Conservation (phyloP, 2,797 vertebrate genomes). For the Helicolenus hilgendorfi region DNA sequence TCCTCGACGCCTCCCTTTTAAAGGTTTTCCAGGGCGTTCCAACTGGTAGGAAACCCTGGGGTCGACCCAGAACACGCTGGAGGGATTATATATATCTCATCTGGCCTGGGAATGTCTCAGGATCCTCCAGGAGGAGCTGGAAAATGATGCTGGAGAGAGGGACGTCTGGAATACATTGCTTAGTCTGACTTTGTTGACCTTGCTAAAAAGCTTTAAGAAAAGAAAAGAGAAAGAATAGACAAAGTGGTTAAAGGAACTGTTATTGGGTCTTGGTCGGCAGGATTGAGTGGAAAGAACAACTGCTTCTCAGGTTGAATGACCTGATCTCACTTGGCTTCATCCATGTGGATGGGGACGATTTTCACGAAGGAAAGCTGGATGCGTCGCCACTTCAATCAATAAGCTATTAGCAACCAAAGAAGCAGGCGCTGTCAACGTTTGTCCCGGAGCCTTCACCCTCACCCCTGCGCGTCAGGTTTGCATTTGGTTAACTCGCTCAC, state of each 20-base stretch:
- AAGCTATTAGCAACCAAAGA: constrained; percentile 89
- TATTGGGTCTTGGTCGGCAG: constrained; percentile 58
- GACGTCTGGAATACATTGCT: not conserved
- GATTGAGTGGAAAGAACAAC: constrained; percentile 80
- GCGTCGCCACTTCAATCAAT: constrained; percentile 81
- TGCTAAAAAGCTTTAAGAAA: not conserved
- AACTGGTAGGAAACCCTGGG: too few species aligned
- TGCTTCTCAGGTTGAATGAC: constrained; percentile 59
- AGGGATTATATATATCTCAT: too few species aligned
- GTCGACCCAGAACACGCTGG: too few species aligned
- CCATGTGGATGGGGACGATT: constrained; percentile 37
- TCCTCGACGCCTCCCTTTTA: too few species aligned
- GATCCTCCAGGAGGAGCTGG: too few species aligned
- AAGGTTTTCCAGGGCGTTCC: too few species aligned
- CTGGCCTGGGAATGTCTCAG: too few species aligned
- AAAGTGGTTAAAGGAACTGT: constrained; percentile 24
- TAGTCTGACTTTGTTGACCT: not conserved
- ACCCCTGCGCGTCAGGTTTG: constrained; percentile 54
- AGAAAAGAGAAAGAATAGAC: not conserved
- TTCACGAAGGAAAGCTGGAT: constrained; percentile 41
- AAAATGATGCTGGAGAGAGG: fast-evolving
- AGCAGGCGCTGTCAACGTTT: constrained; percentile 69
- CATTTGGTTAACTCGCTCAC: constrained; percentile 72
- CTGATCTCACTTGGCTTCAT: constrained; percentile 39
- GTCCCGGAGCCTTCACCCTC: constrained; percentile 55